phyloP scores from a whole-genome alignment of 2,797 vertebrate species.

The Typhlichthys eigenmanni region DNA sequence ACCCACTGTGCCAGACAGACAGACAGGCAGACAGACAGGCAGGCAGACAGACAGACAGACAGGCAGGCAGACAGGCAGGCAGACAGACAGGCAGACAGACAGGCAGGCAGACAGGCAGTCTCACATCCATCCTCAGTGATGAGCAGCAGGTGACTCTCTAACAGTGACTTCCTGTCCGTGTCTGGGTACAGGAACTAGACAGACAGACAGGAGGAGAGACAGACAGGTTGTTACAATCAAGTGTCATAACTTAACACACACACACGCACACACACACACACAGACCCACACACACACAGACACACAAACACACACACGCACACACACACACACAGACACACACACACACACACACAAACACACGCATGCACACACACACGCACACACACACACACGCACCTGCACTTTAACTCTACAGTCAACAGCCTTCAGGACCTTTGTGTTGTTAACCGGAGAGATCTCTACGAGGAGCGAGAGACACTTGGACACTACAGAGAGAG shows the following conservation, averaged over 20 bases:
- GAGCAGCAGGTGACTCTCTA: constrained; percentile 87
- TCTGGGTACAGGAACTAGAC: constrained; percentile 87
- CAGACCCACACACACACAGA: too few species aligned
- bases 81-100: too few species aligned
- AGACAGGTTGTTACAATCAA: neutral
- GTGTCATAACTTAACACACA: neutral
- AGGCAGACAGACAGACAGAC: too few species aligned
- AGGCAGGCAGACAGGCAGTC: constrained; percentile 40
- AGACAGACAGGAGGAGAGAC: constrained; percentile 32
- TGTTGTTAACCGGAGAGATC: constrained; percentile 91
- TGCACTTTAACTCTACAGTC: constrained; percentile 92
- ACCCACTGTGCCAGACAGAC: neutral
- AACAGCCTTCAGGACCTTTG: constrained; percentile 94
- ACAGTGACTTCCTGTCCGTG: constrained; percentile 63
- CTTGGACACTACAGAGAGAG: constrained; percentile 79
- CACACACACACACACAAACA: constrained; percentile 43
- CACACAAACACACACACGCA: constrained; percentile 1
- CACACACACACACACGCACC: constrained; percentile 54
- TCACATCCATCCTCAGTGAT: constrained; percentile 94
- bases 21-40: too few species aligned
- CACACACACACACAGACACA: constrained; percentile 6
- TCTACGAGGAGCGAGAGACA: constrained; percentile 92
- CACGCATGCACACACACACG: constrained; percentile 14
- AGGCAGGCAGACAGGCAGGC: too few species aligned
- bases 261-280: constrained; percentile 5